A percentile compares a stretch with the other conserved stretches of the same genome.
Evolutionary conservation across 23 tunicate genomes (phyloP).

Genomic region (Trididemnum nubilum): DNA sequence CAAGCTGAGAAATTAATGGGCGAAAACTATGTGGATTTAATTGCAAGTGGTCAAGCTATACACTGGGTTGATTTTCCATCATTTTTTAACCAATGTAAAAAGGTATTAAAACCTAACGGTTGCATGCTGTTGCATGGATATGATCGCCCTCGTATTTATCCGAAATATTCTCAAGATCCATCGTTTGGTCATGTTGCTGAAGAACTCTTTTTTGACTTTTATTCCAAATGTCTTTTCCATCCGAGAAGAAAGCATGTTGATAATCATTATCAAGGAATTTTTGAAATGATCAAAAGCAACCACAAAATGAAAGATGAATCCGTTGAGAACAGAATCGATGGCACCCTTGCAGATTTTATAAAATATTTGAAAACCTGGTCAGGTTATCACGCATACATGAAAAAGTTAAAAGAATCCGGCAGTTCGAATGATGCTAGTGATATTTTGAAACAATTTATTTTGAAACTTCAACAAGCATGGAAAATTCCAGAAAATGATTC

Average conservation of each 20-base stretch:
- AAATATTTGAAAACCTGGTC: slow-evolving; percentile 74
- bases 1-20: slow-evolving; percentile 42
- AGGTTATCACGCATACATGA: slow-evolving; percentile 50
- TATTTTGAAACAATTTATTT: slow-evolving; percentile 32
- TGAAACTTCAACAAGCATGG: slow-evolving; percentile 27
- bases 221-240: slow-evolving; percentile 52
- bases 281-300: slow-evolving; percentile 20
- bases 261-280: slow-evolving; percentile 40
- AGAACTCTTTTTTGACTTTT: slow-evolving; percentile 23
- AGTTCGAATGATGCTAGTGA: slow-evolving; percentile 1
- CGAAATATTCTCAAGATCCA: background rate
- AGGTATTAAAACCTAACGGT: slow-evolving; percentile 68
- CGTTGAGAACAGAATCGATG: slow-evolving; percentile 17
- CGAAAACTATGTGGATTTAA: slow-evolving; percentile 54
- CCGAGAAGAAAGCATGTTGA: slow-evolving; percentile 66
- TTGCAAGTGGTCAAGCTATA: slow-evolving; percentile 68
- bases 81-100: slow-evolving; percentile 65
- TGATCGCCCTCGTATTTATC: slow-evolving; percentile 38
- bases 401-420: background rate
- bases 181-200: slow-evolving; percentile 18
- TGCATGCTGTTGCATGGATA: slow-evolving; percentile 75
- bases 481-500: background rate
- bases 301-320: slow-evolving; percentile 54
- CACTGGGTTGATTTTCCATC: slow-evolving; percentile 73
- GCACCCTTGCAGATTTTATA: slow-evolving; percentile 40